Evolutionary conservation across 2,797 vertebrate species (phyloP), one percentile per base, ranked within the genome.

Genomic region (Eospalax fontanierii): DNA sequence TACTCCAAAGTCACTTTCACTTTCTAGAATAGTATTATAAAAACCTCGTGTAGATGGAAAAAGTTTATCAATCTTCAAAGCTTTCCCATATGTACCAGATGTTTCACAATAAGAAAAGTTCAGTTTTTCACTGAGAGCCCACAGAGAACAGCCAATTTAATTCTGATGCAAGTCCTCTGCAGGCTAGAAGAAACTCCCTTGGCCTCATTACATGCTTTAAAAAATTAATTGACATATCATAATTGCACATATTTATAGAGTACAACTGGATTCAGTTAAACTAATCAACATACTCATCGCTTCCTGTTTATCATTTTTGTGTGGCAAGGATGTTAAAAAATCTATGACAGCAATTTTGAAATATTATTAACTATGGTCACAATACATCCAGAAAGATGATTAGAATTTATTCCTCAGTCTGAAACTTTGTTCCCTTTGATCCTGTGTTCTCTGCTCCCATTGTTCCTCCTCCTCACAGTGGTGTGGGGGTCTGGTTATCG

Each of bases 81-180:
- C 7, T 40, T 57, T 93, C 65, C 54, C 4, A 15, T 21, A 11
- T n/a, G 38, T 15, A 11, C 9, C 57, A 82, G 80, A 38, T 70
- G 50, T 28, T 89, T 96, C 75, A 70, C 9, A 24, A 38, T 61
- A 70, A 95, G 89, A 86, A 95, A 97, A 97, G 80, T 79, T 43
- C 74, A 94, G 75, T 59, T 96, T 96, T 95, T 79, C 91, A 91
- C 90, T n/a, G 5, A 54, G 93, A 88, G 70, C 80, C 57, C 71
- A 46, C 8, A 19, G 19, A 50, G 68, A 90, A 94, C 50, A 84
- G 91, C 71, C 38, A n/a, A 43, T 75, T 97, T 91, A 81, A 97
- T 92, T 93, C 87, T 90, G 93, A 75, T 14, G 26, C 38, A 68
- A 89, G 93, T 0, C 19, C 35, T 79, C 24, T 15, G 22, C 73